Conservation (phyloP, 2,797 vertebrate genomes). For the Chaunax sp. region DNA sequence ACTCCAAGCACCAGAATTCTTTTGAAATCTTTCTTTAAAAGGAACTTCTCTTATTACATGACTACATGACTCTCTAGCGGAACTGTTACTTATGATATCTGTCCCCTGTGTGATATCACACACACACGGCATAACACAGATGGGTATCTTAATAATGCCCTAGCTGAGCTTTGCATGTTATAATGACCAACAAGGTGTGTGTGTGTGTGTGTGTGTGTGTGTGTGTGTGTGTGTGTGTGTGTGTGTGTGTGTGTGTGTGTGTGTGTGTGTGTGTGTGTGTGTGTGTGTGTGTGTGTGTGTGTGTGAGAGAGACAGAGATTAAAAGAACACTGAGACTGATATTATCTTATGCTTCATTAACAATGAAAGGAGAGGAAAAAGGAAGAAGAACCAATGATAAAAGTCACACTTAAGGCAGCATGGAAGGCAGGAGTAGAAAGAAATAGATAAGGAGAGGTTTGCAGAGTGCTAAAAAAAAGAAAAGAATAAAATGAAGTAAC, state of each 20-base stretch:
- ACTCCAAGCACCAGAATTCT: background rate
- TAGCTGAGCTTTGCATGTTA: constrained; percentile 25
- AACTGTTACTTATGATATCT: too few relatives aligned
- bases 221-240: constrained; percentile 20
- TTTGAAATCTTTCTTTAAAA: background rate
- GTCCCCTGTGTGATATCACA: background rate
- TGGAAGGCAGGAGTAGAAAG: constrained; percentile 57
- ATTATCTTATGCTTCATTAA: constrained; percentile 68
- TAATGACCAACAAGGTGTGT: constrained; percentile 59
- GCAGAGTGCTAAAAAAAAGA: constrained; percentile 26
- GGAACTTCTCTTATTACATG: background rate
- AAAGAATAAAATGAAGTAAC: constrained; percentile 20
- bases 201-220: constrained; percentile 4
- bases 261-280: too few relatives aligned
- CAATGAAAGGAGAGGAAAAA: constrained; percentile 44
- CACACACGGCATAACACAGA: constrained; percentile 23
- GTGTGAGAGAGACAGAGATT: constrained; percentile 44
- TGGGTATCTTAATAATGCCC: constrained; percentile 33
- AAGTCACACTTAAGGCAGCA: constrained; percentile 64
- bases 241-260: constrained; percentile 8
- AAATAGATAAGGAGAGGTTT: constrained; percentile 61
- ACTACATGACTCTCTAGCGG: too few relatives aligned
- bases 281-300: constrained; percentile 4
- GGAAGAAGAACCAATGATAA: constrained; percentile 46
- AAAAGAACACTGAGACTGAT: constrained; percentile 59